phyloP scores from a whole-genome alignment of 2,797 vertebrate species.

The Cryptoprocta ferox region DNA sequence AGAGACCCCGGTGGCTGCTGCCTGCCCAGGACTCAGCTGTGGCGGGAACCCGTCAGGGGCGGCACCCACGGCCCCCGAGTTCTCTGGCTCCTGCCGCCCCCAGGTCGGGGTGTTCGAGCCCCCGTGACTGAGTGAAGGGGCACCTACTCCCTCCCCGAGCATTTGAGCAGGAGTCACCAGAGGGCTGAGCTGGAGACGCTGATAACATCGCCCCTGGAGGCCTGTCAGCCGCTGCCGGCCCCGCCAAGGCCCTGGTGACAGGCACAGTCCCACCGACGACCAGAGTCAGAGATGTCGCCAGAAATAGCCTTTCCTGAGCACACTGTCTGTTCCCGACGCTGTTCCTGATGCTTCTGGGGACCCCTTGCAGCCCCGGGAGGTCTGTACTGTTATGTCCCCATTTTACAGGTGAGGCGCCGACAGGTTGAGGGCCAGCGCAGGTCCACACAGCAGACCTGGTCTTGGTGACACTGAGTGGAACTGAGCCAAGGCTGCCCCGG shows the following conservation, averaged over 20 bases:
- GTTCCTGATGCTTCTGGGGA: background rate
- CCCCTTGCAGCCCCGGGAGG: rapidly evolving
- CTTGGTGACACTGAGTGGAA: background rate
- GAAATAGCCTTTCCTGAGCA: background rate
- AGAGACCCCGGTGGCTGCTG: background rate
- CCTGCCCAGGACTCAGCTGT: background rate
- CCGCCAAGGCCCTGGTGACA: no score
- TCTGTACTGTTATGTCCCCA: background rate
- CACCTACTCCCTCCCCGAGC: background rate
- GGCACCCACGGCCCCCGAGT: no score
- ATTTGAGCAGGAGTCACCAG: background rate
- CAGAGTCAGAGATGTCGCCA: background rate
- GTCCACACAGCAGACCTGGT: rapidly evolving
- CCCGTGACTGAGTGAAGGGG: background rate
- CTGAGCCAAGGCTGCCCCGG: background rate
- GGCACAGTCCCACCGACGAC: background rate
- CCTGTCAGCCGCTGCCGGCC: no score
- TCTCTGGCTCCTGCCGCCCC: background rate
- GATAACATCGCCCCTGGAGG: background rate
- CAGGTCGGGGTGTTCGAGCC: background rate
- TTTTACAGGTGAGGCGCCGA: background rate
- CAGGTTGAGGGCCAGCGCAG: background rate
- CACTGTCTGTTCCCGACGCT: background rate
- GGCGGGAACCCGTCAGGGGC: background rate
- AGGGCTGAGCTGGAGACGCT: background rate